Conservation (phyloP, 2,113 vertebrate genomes). For the Anseranas semipalmata region DNA sequence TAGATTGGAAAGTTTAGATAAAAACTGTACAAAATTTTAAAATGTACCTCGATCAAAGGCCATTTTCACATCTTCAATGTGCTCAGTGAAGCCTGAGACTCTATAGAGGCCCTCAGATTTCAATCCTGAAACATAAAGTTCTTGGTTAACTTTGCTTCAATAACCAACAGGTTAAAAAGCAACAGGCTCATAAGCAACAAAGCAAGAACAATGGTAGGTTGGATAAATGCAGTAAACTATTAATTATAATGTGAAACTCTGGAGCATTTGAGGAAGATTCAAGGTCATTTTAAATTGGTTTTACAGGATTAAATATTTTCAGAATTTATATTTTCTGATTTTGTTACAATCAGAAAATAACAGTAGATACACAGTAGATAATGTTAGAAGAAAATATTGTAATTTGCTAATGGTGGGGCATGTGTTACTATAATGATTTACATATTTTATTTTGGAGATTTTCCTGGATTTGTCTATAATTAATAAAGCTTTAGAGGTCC, state of each 20-base stretch:
- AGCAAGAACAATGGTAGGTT: not conserved
- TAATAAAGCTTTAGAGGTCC: constrained; percentile 41
- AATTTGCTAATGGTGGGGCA: constrained; percentile 24
- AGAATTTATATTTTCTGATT: not conserved
- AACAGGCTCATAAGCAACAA: not conserved
- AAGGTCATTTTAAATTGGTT: not conserved
- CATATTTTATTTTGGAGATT: constrained; percentile 16
- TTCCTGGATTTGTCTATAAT: constrained; percentile 35
- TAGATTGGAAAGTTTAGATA: not conserved
- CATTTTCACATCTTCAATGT: constrained; percentile 95
- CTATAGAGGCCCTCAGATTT: constrained; percentile 95
- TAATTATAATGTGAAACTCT: not conserved
- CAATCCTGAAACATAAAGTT: constrained; percentile 80
- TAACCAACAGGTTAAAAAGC: not conserved
- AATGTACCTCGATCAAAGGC: constrained; percentile 92
- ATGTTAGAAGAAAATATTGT: not conserved
- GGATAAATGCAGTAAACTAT: not conserved
- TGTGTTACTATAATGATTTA: not conserved
- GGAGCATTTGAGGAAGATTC: not conserved
- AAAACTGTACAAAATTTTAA: not conserved
- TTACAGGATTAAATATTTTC: not conserved
- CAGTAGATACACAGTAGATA: not conserved
- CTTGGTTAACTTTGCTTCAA: constrained; percentile 28
- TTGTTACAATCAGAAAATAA: not conserved
- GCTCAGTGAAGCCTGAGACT: constrained; percentile 96